Conservation (phyloP, 2,888 invertebrate species). For the Drosophila rubida region DNA sequence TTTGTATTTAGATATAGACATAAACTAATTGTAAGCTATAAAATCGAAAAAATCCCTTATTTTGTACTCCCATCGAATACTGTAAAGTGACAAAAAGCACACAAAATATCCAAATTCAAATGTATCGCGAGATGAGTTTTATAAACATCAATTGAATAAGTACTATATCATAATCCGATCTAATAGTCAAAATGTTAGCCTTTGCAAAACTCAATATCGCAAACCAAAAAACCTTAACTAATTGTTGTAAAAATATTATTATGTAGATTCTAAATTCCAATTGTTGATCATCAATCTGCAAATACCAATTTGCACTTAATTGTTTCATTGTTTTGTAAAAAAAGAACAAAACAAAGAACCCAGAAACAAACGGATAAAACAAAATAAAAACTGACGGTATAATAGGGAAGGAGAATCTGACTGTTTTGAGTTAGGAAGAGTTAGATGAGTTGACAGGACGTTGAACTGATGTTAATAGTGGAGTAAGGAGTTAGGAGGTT, state of each 20-base stretch:
- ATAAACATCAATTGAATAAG: slow-evolving; percentile 45
- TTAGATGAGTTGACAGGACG: slow-evolving; percentile 43
- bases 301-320: slow-evolving; percentile 56
- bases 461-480: slow-evolving; percentile 11
- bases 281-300: slow-evolving; percentile 73
- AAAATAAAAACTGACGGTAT: slow-evolving; percentile 38
- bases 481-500: slow-evolving; percentile 40
- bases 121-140: slow-evolving; percentile 68
- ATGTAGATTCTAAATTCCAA: slow-evolving; percentile 67
- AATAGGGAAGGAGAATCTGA: slow-evolving; percentile 22
- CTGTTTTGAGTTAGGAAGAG: slow-evolving; percentile 68
- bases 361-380: slow-evolving; percentile 4
- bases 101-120: slow-evolving; percentile 28
- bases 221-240: slow-evolving; percentile 70
- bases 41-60: slow-evolving; percentile 38
- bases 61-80: slow-evolving; percentile 75
- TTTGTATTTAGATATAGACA: slow-evolving; percentile 44
- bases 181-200: slow-evolving; percentile 72
- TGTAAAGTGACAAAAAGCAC: slow-evolving; percentile 32
- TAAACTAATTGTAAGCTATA: slow-evolving; percentile 40
- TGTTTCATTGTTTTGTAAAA: slow-evolving; percentile 38
- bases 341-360: slow-evolving; percentile 13
- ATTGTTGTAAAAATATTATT: slow-evolving; percentile 71
- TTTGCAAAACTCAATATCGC: slow-evolving; percentile 60
- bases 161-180: slow-evolving; percentile 57